These are phyloP conservation scores for Trematocara macrostoma DNA, from an alignment of 2,113 vertebrate genomes.

Conservation along the genomic window DNA sequence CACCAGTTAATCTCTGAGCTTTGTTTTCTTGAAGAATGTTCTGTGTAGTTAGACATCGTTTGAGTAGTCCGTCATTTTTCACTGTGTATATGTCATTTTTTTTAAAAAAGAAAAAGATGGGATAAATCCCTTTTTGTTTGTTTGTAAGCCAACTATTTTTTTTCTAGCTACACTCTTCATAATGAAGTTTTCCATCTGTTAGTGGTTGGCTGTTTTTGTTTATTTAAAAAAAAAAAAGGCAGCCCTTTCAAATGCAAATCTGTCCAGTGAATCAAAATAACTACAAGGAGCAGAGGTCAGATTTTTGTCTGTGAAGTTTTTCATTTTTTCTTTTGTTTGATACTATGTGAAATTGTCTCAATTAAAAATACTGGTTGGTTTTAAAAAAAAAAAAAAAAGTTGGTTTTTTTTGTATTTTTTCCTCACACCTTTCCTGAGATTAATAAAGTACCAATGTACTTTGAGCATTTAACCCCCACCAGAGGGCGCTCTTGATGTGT, in stretches of 20 bases:
- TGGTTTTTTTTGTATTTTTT: background rate
- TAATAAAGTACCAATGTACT: background rate
- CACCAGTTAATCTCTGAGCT: slow-evolving; percentile 15
- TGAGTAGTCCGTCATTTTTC: slow-evolving; percentile 28
- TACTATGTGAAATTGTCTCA: slow-evolving; percentile 55
- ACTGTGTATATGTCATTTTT: slow-evolving; percentile 5
- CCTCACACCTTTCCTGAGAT: background rate
- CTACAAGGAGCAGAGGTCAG: background rate
- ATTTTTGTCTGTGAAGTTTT: slow-evolving; percentile 16
- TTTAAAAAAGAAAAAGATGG: background rate
- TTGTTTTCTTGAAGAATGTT: slow-evolving; percentile 42
- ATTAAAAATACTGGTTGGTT: slow-evolving; percentile 53
- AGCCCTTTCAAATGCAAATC: background rate
- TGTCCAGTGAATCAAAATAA: background rate
- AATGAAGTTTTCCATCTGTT: slow-evolving; percentile 29
- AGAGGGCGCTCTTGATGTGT: background rate
- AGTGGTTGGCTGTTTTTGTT: background rate
- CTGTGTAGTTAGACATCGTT: slow-evolving; percentile 38
- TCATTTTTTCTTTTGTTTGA: slow-evolving; percentile 44
- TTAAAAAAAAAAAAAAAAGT: background rate
- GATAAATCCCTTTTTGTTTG: background rate
- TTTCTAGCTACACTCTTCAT: slow-evolving; percentile 6
- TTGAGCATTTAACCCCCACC: background rate
- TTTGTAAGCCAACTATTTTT: background rate
- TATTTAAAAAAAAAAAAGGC: background rate